Conservation (phyloP, 2,888 invertebrate species). For the Phorcus lineatus region DNA sequence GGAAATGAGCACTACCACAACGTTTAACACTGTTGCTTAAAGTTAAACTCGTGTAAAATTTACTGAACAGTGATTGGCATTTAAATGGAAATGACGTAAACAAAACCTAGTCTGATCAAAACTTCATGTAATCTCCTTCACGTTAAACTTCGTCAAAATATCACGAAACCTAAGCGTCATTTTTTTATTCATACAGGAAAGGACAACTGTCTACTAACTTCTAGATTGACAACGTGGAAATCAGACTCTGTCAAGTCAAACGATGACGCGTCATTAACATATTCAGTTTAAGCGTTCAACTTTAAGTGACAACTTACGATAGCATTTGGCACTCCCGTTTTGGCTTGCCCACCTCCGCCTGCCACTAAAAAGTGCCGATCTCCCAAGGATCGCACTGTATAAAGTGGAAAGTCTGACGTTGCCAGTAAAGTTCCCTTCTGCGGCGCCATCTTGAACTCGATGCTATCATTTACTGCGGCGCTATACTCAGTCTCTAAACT, state of each 20-base stretch:
- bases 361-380: conserved; percentile 95
- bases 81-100: too few species aligned
- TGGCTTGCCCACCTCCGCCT: conserved; percentile 97
- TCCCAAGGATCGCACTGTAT: conserved; percentile 91
- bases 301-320: conserved; percentile 79
- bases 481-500: neutral
- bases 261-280: neutral
- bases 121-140: too few species aligned
- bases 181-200: neutral
- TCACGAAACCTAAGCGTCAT: neutral
- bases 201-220: too few species aligned
- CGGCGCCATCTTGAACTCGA: conserved; percentile 61
- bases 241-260: neutral
- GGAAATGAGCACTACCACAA: too few species aligned
- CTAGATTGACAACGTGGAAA: too few species aligned
- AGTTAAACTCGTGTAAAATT: too few species aligned
- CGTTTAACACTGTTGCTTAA: too few species aligned
- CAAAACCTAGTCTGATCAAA: too few species aligned
- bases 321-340: conserved; percentile 97
- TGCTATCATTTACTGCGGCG: conserved; percentile 3
- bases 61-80: too few species aligned
- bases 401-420: conserved; percentile 84
- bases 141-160: too few species aligned
- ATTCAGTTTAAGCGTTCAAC: neutral
- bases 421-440: conserved; percentile 59